Percentiles rank a stretch among this genome's conserved stretches.
phyloP scores from a whole-genome alignment of 2,797 vertebrate genomes.

The Rhabdomys pumilio region DNA sequence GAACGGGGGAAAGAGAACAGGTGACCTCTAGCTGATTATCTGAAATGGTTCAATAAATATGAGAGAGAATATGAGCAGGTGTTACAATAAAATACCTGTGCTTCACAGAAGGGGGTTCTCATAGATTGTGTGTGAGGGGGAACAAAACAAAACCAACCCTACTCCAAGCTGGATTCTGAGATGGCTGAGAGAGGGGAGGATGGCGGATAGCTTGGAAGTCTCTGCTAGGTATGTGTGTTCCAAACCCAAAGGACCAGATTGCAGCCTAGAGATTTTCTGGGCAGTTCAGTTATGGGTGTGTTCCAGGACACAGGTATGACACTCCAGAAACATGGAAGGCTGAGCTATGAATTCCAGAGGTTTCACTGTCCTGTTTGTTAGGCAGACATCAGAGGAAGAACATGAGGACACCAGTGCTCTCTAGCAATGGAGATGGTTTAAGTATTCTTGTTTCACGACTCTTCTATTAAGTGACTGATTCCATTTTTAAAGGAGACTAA shows the following conservation, averaged over 20 bases:
- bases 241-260: not conserved
- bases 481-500: slow-evolving; percentile 47
- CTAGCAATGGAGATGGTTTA: not conserved
- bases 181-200: not conserved
- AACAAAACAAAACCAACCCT: not conserved
- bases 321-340: slow-evolving; percentile 11
- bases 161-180: not conserved
- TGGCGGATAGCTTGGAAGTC: not conserved
- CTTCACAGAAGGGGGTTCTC: not conserved
- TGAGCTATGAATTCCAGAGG: not conserved
- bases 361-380: slow-evolving; percentile 37
- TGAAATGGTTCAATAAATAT: slow-evolving; percentile 11
- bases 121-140: not conserved
- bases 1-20: not conserved
- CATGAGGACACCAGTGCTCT: slow-evolving; percentile 4
- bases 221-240: not conserved
- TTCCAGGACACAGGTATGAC: not conserved
- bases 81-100: not conserved
- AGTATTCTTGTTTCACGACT: not conserved
- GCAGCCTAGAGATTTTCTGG: not conserved
- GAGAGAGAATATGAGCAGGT: not conserved
- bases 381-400: not conserved
- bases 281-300: not conserved
- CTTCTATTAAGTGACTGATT: not conserved
- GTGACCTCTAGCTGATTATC: not conserved